Evolutionary conservation across 1,140 invertebrate genomes (phyloP), one percentile per base, ranked within the genome.

Genomic region (Anadara kagoshimensis): DNA sequence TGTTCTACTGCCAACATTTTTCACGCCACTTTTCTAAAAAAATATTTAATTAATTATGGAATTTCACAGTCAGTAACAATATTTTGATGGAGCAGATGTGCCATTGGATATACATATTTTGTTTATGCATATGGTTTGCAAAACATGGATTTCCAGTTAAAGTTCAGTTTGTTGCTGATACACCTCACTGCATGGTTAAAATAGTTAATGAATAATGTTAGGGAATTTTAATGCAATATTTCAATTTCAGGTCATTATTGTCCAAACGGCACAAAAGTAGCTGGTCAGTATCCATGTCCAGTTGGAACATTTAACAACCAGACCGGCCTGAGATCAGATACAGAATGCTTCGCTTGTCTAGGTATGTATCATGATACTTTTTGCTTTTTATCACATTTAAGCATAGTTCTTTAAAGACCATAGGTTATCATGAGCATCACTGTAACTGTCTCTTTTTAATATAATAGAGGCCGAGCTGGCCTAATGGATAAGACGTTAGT

Each of bases 231-330:
- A 51, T 51, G 4, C 24, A 22, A 18, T 72, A 3, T 49, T 64
- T 10, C 41, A 20, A 69, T 63, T 80, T 5, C 64, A 84, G 85
- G 85, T 74, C 79, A 85, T 58, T 87, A 84, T 69, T 87, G 85
- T 69, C 76, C 78, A 10, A 85, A 83, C 68, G 83, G 83, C 1
- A 87, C 84, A 3, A 74, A 78, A 47, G 69, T 80, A 18, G 64
- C 79, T 0, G 76, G 26, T 5, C 74, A 86, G 70, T 82, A 69
- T 65, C 83, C 83, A 29, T 87, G 85, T 74, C 86, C 83, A 24
- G 64, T 71, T 47, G 86, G 86, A 1, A 85, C 83, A 14, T 87
- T 82, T 75, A 86, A 81, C 73, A 84, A 85, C 68, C 69, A 71
- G 26, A 85, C 84, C 11, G 84, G 82, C 16, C 73, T 87, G 49